Base-by-base conservation (phyloP, 2,888 invertebrate genomes). In the Galeruca laticollis region DNA sequence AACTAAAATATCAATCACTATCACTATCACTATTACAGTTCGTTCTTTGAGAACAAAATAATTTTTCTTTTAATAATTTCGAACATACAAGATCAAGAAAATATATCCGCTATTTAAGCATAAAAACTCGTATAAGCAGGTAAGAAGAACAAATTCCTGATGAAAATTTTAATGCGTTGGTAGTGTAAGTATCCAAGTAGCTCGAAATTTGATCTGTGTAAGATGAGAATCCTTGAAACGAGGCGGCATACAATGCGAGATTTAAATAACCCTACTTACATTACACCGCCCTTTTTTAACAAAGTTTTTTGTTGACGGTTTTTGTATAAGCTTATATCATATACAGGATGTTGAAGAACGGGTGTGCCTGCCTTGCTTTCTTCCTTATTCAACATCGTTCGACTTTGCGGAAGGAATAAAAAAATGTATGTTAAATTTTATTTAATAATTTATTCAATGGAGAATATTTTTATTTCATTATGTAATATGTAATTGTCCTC, bases 171-270 rank as follows among this genome's bases (percentile, higher is more conserved):
- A 71, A 73, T 72, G 69, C 71, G 69, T 71, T 73, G 69, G 73
- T 69, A 71, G 69, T 74, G 72, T 76, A 73, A 75, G 72, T 69
- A 72, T 74, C 74, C 75, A 76, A 74, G 73, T 75, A 74, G 74
- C 75, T 72, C 60, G 78, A 74, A 77, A 78, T 73, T 63, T 65
- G 74, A 78, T 72, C 68, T 69, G 11, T 43, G 78, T 78, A 78
- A 78, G 70, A 51, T 69, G 77, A 78, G 73, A 75, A 69, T 73
- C 62, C 75, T 76, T 77, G 65, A 76, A 76, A 76, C 77, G 72
- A 71, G 67, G 77, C 77, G 77, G 56, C 35, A 57, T 18, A 74
- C 76, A 68, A 71, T 47, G 26, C 49, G 33, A 54, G 33, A 57
- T 47, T 35, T 60, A 64, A 69, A 63, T 65, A 65, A 57, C 65